Percentiles rank a stretch among this genome's conserved stretches.
Evolutionary conservation across 2,888 invertebrate genomes (phyloP).

Genomic region (Watsonalla cultraria): DNA sequence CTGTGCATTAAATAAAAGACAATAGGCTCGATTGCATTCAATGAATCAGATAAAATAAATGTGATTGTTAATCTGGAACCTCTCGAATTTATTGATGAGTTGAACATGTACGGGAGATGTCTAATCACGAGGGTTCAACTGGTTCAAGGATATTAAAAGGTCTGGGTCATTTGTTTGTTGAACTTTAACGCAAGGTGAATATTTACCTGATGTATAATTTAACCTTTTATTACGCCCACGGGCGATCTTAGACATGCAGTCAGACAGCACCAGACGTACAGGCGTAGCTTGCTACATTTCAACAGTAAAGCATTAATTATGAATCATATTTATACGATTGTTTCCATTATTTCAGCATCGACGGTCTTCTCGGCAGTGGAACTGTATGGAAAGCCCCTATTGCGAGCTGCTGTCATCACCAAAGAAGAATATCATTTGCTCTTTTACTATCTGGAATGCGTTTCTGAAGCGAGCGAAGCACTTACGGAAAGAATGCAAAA

Average conservation of each 20-base stretch:
- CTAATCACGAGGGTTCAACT: constrained; percentile 7
- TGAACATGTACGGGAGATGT: not conserved
- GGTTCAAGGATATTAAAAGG: constrained; percentile 39
- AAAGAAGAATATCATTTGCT: constrained; percentile 75
- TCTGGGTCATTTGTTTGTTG: constrained; percentile 46
- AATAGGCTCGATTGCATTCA: not conserved
- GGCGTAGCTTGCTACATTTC: no score
- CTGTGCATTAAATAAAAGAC: not conserved
- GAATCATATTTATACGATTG: constrained; percentile 2
- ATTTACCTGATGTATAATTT: constrained; percentile 36
- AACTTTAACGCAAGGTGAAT: constrained; percentile 59
- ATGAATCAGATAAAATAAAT: not conserved
- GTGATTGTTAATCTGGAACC: not conserved
- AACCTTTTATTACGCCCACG: constrained; percentile 44
- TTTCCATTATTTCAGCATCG: constrained; percentile 65
- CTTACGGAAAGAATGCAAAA: constrained; percentile 71
- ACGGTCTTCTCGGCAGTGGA: constrained; percentile 81
- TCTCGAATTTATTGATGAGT: not conserved
- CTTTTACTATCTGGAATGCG: constrained; percentile 73
- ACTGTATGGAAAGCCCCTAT: constrained; percentile 80
- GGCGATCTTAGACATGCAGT: constrained; percentile 26
- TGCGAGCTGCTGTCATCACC: constrained; percentile 69
- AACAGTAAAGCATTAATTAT: not conserved
- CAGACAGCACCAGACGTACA: constrained; percentile 21
- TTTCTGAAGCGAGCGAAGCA: constrained; percentile 71